phyloP scores from a whole-genome alignment of 2,888 invertebrate species.

The Congeria kusceri region DNA sequence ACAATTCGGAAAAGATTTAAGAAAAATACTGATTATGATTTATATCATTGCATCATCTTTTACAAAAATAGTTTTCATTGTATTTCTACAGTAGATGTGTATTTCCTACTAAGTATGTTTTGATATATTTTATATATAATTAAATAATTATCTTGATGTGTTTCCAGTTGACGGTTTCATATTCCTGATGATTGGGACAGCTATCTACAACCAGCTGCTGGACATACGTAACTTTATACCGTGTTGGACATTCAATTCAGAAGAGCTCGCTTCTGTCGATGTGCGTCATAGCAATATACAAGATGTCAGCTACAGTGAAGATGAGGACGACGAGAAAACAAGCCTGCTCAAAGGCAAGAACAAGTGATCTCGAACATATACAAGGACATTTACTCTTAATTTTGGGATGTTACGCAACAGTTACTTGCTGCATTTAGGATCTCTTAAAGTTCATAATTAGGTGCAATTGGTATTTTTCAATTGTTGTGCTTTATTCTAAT shows the following conservation, averaged over 20 bases:
- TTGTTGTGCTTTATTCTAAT: too few species aligned
- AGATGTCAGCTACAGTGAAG: conserved; percentile 53
- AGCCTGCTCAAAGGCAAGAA: conserved; percentile 48
- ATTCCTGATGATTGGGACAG: conserved; percentile 82
- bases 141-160: neutral
- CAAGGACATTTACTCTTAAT: too few species aligned
- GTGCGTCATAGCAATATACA: conserved; percentile 64
- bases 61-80: too few species aligned
- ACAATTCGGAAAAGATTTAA: too few species aligned
- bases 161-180: conserved; percentile 82
- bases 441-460: too few species aligned
- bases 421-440: too few species aligned
- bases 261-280: conserved; percentile 47
- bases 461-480: too few species aligned
- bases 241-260: conserved; percentile 65
- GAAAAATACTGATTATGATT: neutral
- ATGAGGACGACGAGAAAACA: conserved; percentile 51
- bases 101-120: neutral
- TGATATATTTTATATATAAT: neutral
- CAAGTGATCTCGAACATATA: too few species aligned
- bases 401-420: too few species aligned
- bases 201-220: conserved; percentile 79
- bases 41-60: too few species aligned
- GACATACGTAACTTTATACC: conserved; percentile 75
- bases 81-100: neutral